A percentile compares a stretch with the other conserved stretches of the same genome.
These are phyloP conservation scores for Drosophila ogumai DNA, from an alignment of 1,140 invertebrate genomes.

Conservation along the genomic window DNA sequence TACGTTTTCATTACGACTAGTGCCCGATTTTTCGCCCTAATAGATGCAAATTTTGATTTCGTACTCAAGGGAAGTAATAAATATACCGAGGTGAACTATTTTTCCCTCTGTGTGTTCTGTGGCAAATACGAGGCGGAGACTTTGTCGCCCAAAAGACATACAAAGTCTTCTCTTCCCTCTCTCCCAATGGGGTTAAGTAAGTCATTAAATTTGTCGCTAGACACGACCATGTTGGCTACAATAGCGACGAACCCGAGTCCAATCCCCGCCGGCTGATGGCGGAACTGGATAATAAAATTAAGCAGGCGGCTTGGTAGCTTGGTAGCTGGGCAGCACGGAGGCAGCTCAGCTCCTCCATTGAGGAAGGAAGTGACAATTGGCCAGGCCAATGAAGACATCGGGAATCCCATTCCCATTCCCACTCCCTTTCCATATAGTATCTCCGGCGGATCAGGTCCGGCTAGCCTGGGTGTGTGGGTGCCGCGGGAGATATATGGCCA, in stretches of 20 bases:
- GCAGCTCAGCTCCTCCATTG: constrained; percentile 45
- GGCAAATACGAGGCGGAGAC: constrained; percentile 64
- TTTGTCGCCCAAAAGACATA: constrained; percentile 55
- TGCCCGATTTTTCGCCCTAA: too few relatives aligned
- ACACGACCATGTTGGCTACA: constrained; percentile 78
- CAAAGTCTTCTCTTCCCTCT: constrained; percentile 45
- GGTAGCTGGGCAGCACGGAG: constrained; percentile 26
- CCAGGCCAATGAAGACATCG: constrained; percentile 53
- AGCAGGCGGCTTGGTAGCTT: constrained; percentile 41
- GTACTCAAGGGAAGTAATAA: background rate
- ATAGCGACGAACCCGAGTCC: constrained; percentile 57
- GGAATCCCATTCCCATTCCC: constrained; percentile 1
- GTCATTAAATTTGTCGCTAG: constrained; percentile 83
- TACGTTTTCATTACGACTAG: too few relatives aligned
- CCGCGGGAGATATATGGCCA: constrained; percentile 31
- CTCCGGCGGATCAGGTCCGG: constrained; percentile 10
- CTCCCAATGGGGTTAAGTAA: constrained; percentile 77
- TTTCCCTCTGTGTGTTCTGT: constrained; percentile 19
- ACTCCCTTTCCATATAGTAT: background rate
- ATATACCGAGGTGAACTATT: too few relatives aligned
- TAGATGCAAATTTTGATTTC: too few relatives aligned
- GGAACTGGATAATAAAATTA: constrained; percentile 77
- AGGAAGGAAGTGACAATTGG: constrained; percentile 71
- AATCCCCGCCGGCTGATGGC: constrained; percentile 67
- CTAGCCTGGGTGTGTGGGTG: constrained; percentile 14